Evolutionary conservation across 2,797 vertebrate species (phyloP).

Genomic region (Diceros bicornis): DNA sequence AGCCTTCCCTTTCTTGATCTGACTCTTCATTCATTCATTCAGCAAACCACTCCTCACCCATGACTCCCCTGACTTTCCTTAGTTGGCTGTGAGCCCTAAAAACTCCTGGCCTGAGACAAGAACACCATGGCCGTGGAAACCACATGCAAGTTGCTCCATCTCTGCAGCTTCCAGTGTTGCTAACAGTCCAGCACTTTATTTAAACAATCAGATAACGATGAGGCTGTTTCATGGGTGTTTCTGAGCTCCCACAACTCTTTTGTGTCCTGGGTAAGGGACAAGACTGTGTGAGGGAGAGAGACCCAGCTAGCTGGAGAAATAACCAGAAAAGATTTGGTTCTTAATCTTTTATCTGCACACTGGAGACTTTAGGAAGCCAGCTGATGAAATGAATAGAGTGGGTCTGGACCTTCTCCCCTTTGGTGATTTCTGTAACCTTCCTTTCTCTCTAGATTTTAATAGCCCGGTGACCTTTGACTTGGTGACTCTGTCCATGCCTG

Average conservation of each 20-base stretch:
- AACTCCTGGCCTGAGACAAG: background rate
- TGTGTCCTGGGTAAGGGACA: background rate
- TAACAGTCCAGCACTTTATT: background rate
- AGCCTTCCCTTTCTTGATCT: background rate
- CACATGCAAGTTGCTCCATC: background rate
- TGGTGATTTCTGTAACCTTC: conserved; percentile 21
- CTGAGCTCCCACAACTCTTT: background rate
- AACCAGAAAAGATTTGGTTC: conserved; percentile 4
- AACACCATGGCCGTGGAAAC: background rate
- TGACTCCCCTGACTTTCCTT: background rate
- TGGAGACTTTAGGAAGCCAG: conserved; percentile 26
- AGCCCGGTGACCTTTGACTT: background rate
- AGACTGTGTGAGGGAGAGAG: background rate
- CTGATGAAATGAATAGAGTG: background rate
- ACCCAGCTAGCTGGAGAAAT: background rate
- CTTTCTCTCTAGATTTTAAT: conserved; percentile 18
- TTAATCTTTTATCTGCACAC: background rate
- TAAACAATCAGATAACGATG: background rate
- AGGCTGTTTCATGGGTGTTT: background rate
- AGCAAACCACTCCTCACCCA: background rate
- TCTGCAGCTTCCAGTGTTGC: background rate
- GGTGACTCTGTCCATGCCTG: background rate
- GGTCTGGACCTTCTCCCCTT: background rate
- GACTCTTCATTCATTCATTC: background rate
- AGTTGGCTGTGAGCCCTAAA: background rate